Evolutionary conservation across 2,797 vertebrate species (phyloP).

Genomic region (Staurois parvus): DNA sequence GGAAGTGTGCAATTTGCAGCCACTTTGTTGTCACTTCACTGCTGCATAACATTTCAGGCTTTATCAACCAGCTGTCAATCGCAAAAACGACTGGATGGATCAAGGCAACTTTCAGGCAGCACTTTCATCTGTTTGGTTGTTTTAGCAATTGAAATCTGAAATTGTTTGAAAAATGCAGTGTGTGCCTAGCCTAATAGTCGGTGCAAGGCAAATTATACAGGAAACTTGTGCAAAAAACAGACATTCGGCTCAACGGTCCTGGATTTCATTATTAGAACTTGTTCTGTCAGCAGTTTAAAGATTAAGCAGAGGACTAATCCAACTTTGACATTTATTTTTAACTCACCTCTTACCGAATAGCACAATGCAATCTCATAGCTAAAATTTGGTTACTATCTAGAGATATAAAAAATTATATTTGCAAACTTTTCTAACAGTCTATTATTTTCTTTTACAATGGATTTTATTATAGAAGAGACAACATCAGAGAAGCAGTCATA

Average conservation of each 20-base stretch:
- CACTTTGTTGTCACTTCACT: too few species aligned
- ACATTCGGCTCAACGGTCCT: background rate
- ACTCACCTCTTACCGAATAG: background rate
- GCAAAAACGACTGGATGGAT: background rate
- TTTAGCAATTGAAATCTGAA: too few species aligned
- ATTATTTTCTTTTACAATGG: too few species aligned
- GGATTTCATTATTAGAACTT: constrained; percentile 16
- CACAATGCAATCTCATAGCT: too few species aligned
- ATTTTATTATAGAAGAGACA: too few species aligned
- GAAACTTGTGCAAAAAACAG: background rate
- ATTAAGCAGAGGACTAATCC: constrained; percentile 28
- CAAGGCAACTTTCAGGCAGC: background rate
- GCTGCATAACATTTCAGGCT: too few species aligned
- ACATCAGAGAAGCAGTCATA: too few species aligned
- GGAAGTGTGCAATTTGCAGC: too few species aligned
- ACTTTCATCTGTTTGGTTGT: too few species aligned
- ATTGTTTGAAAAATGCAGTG: too few species aligned
- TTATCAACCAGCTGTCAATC: too few species aligned
- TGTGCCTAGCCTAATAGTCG: background rate
- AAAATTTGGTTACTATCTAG: background rate
- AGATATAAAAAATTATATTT: background rate
- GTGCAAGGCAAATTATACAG: background rate
- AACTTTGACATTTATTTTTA: constrained; percentile 8
- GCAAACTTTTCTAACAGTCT: background rate
- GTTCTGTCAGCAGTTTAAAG: constrained; percentile 24